Evolutionary conservation across 64 coral and sea anemone genomes (phyloP).

Genomic region (Montipora efflorescens): DNA sequence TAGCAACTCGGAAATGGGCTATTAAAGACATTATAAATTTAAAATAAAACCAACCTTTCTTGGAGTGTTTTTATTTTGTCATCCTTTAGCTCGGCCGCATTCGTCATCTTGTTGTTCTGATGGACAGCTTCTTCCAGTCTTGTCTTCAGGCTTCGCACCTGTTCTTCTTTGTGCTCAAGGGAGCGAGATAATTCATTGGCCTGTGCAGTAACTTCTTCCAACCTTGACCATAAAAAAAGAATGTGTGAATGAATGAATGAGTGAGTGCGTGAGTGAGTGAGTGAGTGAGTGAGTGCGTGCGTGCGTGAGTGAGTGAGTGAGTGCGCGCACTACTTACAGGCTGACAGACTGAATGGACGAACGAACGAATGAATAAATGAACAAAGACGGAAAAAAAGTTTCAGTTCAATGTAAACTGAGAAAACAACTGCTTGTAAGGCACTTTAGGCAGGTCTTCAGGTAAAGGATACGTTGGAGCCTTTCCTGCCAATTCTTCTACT

Average conservation of each 20-base stretch:
- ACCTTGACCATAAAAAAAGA: constrained; percentile 52
- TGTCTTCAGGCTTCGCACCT: constrained; percentile 78
- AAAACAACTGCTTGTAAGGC: too few relatives aligned
- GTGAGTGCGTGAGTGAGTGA: too few relatives aligned
- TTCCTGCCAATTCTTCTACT: not conserved
- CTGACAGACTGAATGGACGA: too few relatives aligned
- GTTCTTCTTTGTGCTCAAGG: constrained; percentile 84
- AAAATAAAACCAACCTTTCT: constrained; percentile 56
- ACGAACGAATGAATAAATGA: too few relatives aligned
- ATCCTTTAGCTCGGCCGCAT: constrained; percentile 82
- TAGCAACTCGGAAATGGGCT: too few relatives aligned
- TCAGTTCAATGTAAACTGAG: too few relatives aligned
- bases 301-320: too few relatives aligned
- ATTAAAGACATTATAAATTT: not conserved
- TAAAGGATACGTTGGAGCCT: not conserved
- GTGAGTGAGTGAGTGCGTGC: too few relatives aligned
- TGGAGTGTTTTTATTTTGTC: constrained; percentile 89
- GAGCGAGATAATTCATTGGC: constrained; percentile 70
- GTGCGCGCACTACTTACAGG: too few relatives aligned
- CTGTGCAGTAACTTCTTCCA: constrained; percentile 84
- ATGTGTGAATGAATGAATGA: too few relatives aligned
- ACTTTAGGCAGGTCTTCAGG: not conserved
- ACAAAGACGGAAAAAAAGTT: too few relatives aligned
- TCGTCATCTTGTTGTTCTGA: constrained; percentile 80
- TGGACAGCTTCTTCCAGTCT: constrained; percentile 91